These are phyloP conservation scores for Acanthis flammea DNA, from an alignment of 2,797 vertebrate species.

Conservation along the genomic window DNA sequence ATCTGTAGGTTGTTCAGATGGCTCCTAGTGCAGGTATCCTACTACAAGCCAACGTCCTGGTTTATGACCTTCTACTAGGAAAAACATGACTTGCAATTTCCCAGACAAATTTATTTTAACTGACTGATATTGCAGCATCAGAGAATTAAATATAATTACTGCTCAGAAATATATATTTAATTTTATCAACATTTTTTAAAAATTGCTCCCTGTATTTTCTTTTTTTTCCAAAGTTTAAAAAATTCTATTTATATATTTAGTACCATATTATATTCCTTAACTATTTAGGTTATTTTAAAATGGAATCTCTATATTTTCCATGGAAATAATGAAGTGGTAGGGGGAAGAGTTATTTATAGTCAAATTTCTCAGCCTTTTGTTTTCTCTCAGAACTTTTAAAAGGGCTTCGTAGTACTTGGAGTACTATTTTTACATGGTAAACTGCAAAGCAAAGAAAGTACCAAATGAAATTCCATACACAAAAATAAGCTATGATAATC, in stretches of 20 bases:
- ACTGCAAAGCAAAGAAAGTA: background rate
- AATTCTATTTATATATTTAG: background rate
- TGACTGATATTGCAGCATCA: background rate
- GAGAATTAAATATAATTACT: background rate
- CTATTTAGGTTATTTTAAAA: background rate
- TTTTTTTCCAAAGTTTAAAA: background rate
- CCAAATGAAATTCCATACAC: background rate
- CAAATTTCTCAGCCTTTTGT: background rate
- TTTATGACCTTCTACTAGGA: background rate
- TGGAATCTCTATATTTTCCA: background rate
- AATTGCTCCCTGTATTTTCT: background rate
- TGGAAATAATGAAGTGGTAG: accelerated
- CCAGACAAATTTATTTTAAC: background rate
- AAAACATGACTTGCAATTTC: background rate
- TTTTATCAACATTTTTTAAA: background rate
- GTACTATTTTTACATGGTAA: background rate
- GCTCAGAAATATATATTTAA: background rate
- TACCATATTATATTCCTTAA: background rate
- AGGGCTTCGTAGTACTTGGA: background rate
- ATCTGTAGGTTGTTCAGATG: background rate
- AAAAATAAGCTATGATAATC: background rate
- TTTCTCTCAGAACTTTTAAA: background rate
- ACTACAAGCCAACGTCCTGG: background rate
- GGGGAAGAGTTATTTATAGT: background rate
- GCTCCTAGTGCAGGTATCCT: background rate